These are phyloP conservation scores for Cuculus canorus DNA, from an alignment of 2,797 vertebrate species.

Conservation along the genomic window DNA sequence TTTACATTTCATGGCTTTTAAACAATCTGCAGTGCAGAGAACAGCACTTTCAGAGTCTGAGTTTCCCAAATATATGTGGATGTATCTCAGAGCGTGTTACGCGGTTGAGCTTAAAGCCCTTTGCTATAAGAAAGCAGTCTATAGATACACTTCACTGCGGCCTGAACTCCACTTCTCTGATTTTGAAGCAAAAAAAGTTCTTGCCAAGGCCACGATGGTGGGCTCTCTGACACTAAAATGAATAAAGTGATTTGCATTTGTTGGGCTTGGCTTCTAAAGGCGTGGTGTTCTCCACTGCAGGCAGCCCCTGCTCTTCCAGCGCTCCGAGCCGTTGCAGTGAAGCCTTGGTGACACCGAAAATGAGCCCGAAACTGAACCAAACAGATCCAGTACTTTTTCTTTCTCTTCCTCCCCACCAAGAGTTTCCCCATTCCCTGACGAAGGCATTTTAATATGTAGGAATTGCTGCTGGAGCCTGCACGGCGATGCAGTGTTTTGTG, in stretches of 20 bases:
- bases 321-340: neutral
- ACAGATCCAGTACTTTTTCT: neutral
- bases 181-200: neutral
- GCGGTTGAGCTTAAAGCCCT: neutral
- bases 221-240: neutral
- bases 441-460: slow-evolving; percentile 46
- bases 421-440: slow-evolving; percentile 4
- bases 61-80: neutral
- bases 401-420: neutral
- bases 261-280: neutral
- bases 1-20: slow-evolving; percentile 1
- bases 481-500: slow-evolving; percentile 1
- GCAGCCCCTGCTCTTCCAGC: neutral
- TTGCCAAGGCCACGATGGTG: neutral
- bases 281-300: neutral
- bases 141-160: neutral
- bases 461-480: slow-evolving; percentile 34
- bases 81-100: neutral
- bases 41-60: neutral
- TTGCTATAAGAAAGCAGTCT: neutral
- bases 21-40: neutral
- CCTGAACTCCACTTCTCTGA: neutral
- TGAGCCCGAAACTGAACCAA: neutral
- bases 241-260: neutral
- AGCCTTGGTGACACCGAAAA: neutral